Evolutionary conservation across 1,140 invertebrate genomes (phyloP).

Genomic region (Liolophura sinensis): DNA sequence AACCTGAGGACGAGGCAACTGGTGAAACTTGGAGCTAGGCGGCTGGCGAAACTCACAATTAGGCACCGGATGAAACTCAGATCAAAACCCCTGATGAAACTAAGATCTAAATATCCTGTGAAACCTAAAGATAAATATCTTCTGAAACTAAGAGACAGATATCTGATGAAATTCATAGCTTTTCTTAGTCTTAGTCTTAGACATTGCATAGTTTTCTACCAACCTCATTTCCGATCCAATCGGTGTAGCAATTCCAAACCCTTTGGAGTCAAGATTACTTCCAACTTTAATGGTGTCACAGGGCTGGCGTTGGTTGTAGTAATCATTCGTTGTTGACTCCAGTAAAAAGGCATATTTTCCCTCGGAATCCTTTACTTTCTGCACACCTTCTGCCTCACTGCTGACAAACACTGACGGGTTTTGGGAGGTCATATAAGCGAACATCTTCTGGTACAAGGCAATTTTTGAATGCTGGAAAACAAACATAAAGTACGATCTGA

Average conservation of each 20-base stretch:
- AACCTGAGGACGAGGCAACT: neutral
- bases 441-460: slow-evolving; percentile 90
- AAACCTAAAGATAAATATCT: no score
- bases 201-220: slow-evolving; percentile 13
- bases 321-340: slow-evolving; percentile 94
- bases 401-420: slow-evolving; percentile 47
- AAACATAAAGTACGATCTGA: slow-evolving; percentile 9
- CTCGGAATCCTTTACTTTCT: slow-evolving; percentile 48
- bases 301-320: slow-evolving; percentile 86
- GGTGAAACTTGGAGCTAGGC: no score
- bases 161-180: no score
- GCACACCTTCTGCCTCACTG: slow-evolving; percentile 43
- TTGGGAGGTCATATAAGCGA: slow-evolving; percentile 82
- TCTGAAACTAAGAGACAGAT: no score
- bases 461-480: slow-evolving; percentile 82
- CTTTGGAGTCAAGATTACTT: slow-evolving; percentile 87
- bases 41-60: no score
- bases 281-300: slow-evolving; percentile 95
- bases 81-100: no score
- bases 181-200: no score
- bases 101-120: no score
- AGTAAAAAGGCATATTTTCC: slow-evolving; percentile 92
- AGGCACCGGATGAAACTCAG: no score
- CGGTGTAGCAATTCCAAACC: slow-evolving; percentile 91
- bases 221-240: slow-evolving; percentile 87